phyloP scores from a whole-genome alignment of 2,113 vertebrate species.

The Colistium nudipinnis region DNA sequence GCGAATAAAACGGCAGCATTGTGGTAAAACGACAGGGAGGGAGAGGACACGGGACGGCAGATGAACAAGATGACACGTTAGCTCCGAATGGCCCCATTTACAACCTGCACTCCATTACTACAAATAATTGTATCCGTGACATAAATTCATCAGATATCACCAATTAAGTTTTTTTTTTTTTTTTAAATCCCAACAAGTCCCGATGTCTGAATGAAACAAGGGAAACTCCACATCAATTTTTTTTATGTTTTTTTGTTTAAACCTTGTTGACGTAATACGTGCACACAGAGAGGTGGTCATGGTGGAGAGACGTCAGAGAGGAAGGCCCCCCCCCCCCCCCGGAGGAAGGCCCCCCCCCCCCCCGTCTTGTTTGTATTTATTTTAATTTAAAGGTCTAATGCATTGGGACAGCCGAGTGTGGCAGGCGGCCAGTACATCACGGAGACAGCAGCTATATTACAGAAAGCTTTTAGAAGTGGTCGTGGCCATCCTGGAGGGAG shows the following conservation, averaged over 20 bases:
- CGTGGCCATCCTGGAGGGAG: conserved; percentile 64
- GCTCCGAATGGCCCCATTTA: conserved; percentile 31
- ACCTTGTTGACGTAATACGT: neutral
- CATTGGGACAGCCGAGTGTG: conserved; percentile 57
- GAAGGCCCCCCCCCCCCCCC: too few species aligned
- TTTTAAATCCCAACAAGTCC: neutral
- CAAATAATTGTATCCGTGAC: neutral
- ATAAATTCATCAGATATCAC: conserved; percentile 2
- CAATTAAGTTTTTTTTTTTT: neutral
- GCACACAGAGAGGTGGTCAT: neutral
- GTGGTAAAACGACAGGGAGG: neutral
- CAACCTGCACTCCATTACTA: conserved; percentile 5
- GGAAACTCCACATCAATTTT: too few species aligned
- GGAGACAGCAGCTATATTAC: conserved; percentile 70
- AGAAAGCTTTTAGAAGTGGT: conserved; percentile 82
- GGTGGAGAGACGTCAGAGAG: too few species aligned
- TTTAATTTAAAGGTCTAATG: conserved; percentile 57
- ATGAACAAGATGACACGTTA: conserved; percentile 19
- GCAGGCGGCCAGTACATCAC: conserved; percentile 77
- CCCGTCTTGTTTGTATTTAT: neutral
- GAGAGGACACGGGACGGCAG: neutral
- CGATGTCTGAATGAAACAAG: neutral
- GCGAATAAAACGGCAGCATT: conserved; percentile 40
- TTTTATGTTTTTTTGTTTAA: conserved; percentile 4
- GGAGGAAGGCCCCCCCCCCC: neutral